These are phyloP conservation scores for human DNA, from an alignment of 2,113 vertebrate species.

Conservation along the genomic window GRCh38 chr18:80141001-80141500, in stretches of 20 bases:
- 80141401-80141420: background rate
- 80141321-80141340: background rate
- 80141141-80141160: background rate
- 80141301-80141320: background rate
- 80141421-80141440: background rate
- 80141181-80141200: background rate
- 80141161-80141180: background rate
- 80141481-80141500: background rate
- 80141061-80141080: background rate
- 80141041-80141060: background rate
- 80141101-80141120: background rate
- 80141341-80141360: background rate
- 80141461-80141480: background rate
- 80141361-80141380: background rate
- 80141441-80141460: background rate
- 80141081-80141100: background rate
- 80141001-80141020: background rate
- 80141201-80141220: background rate
- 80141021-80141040: background rate
- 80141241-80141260: background rate
- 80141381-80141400: background rate
- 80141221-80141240: background rate
- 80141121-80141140: background rate
- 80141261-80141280: background rate
- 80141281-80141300: background rate